Percentiles rank a stretch among this genome's conserved stretches.
phyloP scores from a whole-genome alignment of 2,888 invertebrate genomes.

The Brenthis hecate region DNA sequence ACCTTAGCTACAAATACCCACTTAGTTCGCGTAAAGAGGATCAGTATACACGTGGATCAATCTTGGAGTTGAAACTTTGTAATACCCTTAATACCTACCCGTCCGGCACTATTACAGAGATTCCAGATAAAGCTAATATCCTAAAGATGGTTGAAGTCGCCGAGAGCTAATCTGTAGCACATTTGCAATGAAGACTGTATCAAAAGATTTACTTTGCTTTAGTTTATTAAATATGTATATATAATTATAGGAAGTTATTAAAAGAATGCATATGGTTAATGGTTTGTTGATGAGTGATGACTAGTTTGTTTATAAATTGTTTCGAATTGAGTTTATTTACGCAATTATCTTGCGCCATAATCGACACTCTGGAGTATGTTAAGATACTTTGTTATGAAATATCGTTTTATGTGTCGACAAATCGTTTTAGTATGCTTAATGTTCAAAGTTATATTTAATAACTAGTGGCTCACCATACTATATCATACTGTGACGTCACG shows the following conservation, averaged over 20 bases:
- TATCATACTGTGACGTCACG: too few relatives aligned
- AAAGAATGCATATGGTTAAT: background rate
- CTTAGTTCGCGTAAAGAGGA: background rate
- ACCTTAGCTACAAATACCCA: background rate
- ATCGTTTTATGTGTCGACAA: background rate
- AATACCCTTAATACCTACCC: conserved; percentile 10
- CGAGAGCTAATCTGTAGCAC: conserved; percentile 10
- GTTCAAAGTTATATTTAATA: background rate
- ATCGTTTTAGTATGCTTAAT: background rate
- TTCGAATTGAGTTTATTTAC: conserved; percentile 19
- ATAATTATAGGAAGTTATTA: too few relatives aligned
- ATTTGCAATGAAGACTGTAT: conserved; percentile 1
- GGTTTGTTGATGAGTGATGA: background rate
- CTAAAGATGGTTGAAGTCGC: conserved; percentile 7
- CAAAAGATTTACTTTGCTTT: conserved; percentile 10
- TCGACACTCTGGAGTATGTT: conserved; percentile 4
- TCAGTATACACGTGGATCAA: conserved; percentile 16
- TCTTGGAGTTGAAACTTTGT: conserved; percentile 15
- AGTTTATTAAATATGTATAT: background rate
- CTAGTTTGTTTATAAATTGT: conserved; percentile 16
- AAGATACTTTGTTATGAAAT: conserved; percentile 9
- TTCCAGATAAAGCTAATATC: conserved; percentile 14
- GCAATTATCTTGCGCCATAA: conserved; percentile 11
- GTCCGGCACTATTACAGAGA: conserved; percentile 16
- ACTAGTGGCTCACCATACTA: too few relatives aligned